Conservation (phyloP, 2,113 vertebrate species). For the Salvelinus fontinalis region DNA sequence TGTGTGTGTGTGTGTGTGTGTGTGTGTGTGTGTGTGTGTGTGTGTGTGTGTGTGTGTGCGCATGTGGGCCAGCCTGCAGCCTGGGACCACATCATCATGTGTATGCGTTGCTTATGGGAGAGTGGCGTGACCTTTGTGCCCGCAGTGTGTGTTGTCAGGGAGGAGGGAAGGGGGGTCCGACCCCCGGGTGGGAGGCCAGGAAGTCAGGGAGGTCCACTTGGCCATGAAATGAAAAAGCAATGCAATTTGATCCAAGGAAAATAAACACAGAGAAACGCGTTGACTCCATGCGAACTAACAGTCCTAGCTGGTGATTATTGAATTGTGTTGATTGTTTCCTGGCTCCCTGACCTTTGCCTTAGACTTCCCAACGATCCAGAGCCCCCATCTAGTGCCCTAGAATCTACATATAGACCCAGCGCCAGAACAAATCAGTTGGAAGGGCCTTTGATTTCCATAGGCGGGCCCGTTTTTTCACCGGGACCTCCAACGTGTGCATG, state of each 20-base stretch:
- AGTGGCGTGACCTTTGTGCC: conserved; percentile 31
- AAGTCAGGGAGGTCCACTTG: conserved; percentile 63
- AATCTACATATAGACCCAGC: no score
- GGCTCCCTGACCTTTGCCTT: background rate
- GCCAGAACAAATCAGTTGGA: no score
- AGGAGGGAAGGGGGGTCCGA: background rate
- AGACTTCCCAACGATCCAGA: background rate
- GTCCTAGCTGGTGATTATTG: conserved; percentile 42
- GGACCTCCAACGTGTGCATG: no score
- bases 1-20: background rate
- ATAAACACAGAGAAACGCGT: conserved; percentile 56
- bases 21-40: background rate
- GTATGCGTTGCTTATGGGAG: background rate
- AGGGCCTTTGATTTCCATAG: no score
- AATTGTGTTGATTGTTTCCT: conserved; percentile 36
- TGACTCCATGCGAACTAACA: conserved; percentile 50
- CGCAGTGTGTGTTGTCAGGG: conserved; percentile 12
- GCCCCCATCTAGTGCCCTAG: background rate
- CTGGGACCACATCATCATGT: background rate
- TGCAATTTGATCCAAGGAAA: conserved; percentile 62
- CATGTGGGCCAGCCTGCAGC: background rate
- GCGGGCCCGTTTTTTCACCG: no score
- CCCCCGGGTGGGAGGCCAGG: conserved; percentile 28
- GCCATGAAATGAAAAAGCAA: conserved; percentile 68
- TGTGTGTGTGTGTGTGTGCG: background rate